phyloP scores from a whole-genome alignment of 2,888 invertebrate genomes.

The Smittia aterrima region DNA sequence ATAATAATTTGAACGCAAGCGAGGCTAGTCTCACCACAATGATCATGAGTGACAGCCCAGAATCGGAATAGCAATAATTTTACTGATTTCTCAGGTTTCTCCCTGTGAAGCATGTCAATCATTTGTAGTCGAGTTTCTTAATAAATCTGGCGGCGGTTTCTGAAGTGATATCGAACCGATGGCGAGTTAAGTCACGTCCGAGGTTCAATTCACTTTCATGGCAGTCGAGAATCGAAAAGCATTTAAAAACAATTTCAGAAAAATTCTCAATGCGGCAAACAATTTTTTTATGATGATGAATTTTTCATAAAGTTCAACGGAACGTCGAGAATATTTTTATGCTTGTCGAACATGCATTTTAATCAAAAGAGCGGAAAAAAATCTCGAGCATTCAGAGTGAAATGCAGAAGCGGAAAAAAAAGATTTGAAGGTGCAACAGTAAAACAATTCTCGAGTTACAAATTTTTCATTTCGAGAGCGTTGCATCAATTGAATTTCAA shows the following conservation, averaged over 20 bases:
- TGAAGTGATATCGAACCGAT: conserved; percentile 26
- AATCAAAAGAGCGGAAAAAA: conserved; percentile 5
- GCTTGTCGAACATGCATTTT: not conserved
- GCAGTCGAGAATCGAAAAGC: not conserved
- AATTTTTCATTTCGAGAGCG: not conserved
- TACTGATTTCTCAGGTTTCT: not conserved
- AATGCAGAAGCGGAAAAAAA: conserved; percentile 22
- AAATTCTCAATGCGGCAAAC: not conserved
- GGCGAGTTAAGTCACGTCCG: conserved; percentile 24
- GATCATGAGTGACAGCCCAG: conserved; percentile 16
- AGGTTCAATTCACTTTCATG: conserved; percentile 2
- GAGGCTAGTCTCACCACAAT: conserved; percentile 15
- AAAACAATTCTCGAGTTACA: conserved; percentile 24
- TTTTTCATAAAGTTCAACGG: conserved; percentile 5
- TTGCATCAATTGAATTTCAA: not conserved
- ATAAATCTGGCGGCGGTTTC: conserved; percentile 33
- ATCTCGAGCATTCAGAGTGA: not conserved
- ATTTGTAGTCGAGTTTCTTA: conserved; percentile 35
- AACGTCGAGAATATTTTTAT: not conserved
- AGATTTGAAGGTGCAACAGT: not conserved
- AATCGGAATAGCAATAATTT: conserved; percentile 26
- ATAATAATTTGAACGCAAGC: not conserved
- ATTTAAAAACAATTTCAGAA: not conserved
- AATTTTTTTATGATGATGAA: not conserved
- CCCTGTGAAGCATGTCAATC: conserved; percentile 31